Percentiles rank a stretch among this genome's conserved stretches.
These are phyloP conservation scores for Lucilia cuprina DNA, from an alignment of 1,140 invertebrate species.

Conservation along the genomic window DNA sequence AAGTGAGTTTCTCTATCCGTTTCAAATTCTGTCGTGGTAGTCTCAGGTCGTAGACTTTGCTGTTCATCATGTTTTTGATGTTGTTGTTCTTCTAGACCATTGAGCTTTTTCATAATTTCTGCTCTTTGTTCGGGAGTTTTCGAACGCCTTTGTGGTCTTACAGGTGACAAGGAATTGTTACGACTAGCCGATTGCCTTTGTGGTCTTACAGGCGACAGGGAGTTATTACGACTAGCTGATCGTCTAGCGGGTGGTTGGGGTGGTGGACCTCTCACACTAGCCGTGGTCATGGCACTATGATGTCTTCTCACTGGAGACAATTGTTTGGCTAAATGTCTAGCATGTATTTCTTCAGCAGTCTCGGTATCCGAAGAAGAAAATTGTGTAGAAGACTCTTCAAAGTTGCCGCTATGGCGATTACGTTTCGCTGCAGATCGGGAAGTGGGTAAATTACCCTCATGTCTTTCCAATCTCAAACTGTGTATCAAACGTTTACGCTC, in stretches of 20 bases:
- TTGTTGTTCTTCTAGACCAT: background rate
- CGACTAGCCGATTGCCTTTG: conserved; percentile 36
- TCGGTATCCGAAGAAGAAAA: conserved; percentile 59
- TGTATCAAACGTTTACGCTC: conserved; percentile 55
- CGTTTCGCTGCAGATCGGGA: conserved; percentile 24
- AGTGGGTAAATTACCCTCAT: conserved; percentile 43
- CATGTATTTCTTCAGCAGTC: conserved; percentile 24
- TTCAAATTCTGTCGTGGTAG: conserved; percentile 6
- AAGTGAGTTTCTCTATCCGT: background rate
- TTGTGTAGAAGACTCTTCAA: conserved; percentile 59
- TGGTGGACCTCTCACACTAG: conserved; percentile 35
- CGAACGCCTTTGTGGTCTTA: conserved; percentile 54
- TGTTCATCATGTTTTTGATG: background rate
- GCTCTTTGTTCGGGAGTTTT: conserved; percentile 54
- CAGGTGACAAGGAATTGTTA: conserved; percentile 45
- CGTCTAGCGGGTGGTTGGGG: conserved; percentile 42
- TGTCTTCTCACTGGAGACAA: conserved; percentile 34
- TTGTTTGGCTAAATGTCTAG: conserved; percentile 9
- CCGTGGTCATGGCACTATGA: conserved; percentile 8
- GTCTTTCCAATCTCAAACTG: conserved; percentile 51
- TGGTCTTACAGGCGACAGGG: conserved; percentile 51
- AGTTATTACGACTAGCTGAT: conserved; percentile 40
- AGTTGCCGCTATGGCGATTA: conserved; percentile 49
- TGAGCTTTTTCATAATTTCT: conserved; percentile 19
- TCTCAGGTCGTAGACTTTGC: background rate